A percentile compares a stretch with the other conserved stretches of the same genome.
These are phyloP conservation scores for Byasa hedistus DNA, from an alignment of 2,888 invertebrate species.

Conservation along the genomic window DNA sequence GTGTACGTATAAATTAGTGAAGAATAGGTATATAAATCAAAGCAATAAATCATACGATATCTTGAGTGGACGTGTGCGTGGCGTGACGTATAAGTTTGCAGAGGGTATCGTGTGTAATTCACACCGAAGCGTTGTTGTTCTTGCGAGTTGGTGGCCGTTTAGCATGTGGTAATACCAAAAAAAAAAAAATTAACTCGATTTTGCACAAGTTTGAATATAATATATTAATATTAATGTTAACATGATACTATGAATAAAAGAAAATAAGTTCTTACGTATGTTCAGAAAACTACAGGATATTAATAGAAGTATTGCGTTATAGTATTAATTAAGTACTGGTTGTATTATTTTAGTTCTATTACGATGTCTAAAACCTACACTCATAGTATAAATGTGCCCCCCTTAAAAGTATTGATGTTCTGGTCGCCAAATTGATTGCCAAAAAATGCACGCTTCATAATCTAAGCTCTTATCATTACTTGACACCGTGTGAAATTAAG, in stretches of 20 bases:
- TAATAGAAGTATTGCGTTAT: too few relatives aligned
- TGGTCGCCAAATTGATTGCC: too few relatives aligned
- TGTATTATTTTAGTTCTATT: too few relatives aligned
- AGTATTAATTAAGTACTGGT: too few relatives aligned
- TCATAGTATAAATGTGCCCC: too few relatives aligned
- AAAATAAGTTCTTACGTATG: too few relatives aligned
- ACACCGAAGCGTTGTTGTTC: slow-evolving; percentile 56
- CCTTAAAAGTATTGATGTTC: too few relatives aligned
- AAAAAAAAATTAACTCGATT: slow-evolving; percentile 51
- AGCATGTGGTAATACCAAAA: slow-evolving; percentile 55
- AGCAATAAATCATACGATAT: slow-evolving; percentile 66
- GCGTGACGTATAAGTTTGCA: slow-evolving; percentile 62
- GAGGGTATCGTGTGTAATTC: slow-evolving; percentile 62
- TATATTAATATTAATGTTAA: slow-evolving; percentile 12
- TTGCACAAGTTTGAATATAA: slow-evolving; percentile 42
- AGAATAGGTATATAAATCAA: slow-evolving; percentile 36
- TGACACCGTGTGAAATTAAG: too few relatives aligned
- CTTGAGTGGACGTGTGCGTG: slow-evolving; percentile 49
- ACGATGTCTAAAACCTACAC: too few relatives aligned
- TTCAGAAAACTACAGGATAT: too few relatives aligned
- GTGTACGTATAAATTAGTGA: slow-evolving; percentile 28
- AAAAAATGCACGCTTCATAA: too few relatives aligned
- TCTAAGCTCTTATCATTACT: too few relatives aligned
- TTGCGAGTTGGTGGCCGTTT: slow-evolving; percentile 51
- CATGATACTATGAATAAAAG: not conserved